phyloP scores from a whole-genome alignment of 2,888 invertebrate species.

The Tineola bisselliella region DNA sequence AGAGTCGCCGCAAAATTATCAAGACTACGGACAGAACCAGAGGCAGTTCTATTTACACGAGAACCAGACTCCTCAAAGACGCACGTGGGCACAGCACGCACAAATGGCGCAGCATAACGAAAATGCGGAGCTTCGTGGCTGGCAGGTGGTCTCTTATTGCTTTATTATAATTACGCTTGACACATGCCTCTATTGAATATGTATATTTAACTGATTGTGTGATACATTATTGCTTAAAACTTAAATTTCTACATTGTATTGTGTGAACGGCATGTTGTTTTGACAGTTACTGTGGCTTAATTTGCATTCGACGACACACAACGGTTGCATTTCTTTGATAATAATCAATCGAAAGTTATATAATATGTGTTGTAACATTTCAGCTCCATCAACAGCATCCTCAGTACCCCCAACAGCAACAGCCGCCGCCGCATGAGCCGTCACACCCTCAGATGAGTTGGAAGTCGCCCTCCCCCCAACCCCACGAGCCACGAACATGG shows the following conservation, averaged over 20 bases:
- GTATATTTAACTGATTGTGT: not conserved
- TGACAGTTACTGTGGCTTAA: not conserved
- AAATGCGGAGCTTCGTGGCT: slow-evolving; percentile 62
- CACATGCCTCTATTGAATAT: no score
- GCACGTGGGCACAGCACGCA: slow-evolving; percentile 75
- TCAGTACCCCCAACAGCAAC: slow-evolving; percentile 25
- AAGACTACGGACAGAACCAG: slow-evolving; percentile 38
- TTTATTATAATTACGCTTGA: not conserved
- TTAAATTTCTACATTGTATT: not conserved
- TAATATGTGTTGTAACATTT: not conserved
- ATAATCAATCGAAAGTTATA: not conserved
- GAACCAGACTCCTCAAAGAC: slow-evolving; percentile 65
- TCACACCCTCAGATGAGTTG: slow-evolving; percentile 48
- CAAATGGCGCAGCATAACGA: slow-evolving; percentile 68
- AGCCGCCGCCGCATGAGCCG: slow-evolving; percentile 24
- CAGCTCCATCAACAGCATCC: slow-evolving; percentile 25
- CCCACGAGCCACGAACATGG: slow-evolving; percentile 30
- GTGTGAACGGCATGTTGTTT: not conserved
- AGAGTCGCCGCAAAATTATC: not conserved
- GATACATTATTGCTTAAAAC: not conserved
- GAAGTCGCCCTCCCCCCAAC: slow-evolving; percentile 41
- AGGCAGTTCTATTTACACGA: slow-evolving; percentile 83
- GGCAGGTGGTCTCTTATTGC: slow-evolving; percentile 41
- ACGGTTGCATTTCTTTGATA: not conserved
- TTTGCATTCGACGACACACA: not conserved